Base-by-base conservation (phyloP, 1,140 invertebrate genomes). In the Lordiphosa mommai region DNA sequence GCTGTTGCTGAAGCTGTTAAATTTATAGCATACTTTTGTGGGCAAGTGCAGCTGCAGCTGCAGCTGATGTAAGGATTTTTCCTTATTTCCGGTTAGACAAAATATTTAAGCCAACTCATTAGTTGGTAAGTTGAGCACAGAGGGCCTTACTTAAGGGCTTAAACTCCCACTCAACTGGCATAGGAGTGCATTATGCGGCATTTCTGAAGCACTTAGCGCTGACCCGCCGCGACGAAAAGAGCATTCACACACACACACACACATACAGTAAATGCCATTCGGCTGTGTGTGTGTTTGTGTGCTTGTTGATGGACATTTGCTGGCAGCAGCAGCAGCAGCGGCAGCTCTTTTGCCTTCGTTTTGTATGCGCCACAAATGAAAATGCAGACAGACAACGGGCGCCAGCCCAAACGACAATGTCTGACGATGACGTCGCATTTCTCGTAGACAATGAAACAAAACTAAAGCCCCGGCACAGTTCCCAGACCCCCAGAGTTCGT, bases 301-400 rank as follows among this genome's bases (percentile, higher is more conserved):
- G 63, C 61, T 76, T 55, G 73, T 52, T 82, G 77, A 82, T 84
- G 77, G 77, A 82, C 77, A 84, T 84, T 82, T 82, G 77, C 72
- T 82, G 77, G 77, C 77, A 84, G 66, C 23, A 27, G 20, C 20
- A 23, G 23, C 23, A 7, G 23, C 23, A 27, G 23, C 23, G 7
- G 23, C 71, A 47, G 13, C 77, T 82, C 71, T 74, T 66, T 60
- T 71, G 60, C 66, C 76, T 71, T 71, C 57, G 49, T 68, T 74
- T 73, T 80, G 82, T 80, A 80, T 80, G 76, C 76, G 77, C 76
- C 77, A 80, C 76, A 80, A 80, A 80, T 80, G 77, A 84, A 80
- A 80, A 80, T 80, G 72, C 76, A 80, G 76, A 80, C 76, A 80
- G 77, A 84, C 77, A 82, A 82, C 77, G 72, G 77, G 77, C 77